These are phyloP conservation scores for Rhynchonema sp. DNA, from an alignment of 2,888 invertebrate species.

Conservation along the genomic window DNA sequence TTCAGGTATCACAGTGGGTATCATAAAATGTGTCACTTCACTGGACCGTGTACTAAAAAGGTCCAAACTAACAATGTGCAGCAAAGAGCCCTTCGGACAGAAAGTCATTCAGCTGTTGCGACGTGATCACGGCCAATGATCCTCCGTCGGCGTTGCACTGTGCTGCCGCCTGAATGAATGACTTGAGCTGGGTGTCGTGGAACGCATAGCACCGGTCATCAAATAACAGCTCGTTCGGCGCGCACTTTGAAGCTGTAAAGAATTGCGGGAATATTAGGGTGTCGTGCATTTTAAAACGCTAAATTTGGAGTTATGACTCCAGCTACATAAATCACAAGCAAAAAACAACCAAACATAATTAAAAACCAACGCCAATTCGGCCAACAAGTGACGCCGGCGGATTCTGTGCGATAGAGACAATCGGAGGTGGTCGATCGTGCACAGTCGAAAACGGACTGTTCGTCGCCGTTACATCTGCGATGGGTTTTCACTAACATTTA, in stretches of 20 bases:
- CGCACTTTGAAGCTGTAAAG: constrained; percentile 26
- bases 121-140: constrained; percentile 34
- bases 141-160: constrained; percentile 22
- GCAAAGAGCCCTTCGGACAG: constrained; percentile 36
- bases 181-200: constrained; percentile 22
- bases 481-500: no score
- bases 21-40: no score
- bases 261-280: neutral
- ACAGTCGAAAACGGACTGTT: constrained; percentile 1
- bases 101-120: constrained; percentile 40
- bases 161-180: constrained; percentile 6
- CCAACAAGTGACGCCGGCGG: constrained; percentile 26
- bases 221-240: constrained; percentile 35
- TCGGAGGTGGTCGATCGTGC: neutral
- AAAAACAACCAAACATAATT: no score
- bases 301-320: no score
- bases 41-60: no score
- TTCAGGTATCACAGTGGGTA: no score
- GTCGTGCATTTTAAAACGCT: neutral
- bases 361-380: constrained; percentile 9
- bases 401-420: constrained; percentile 30
- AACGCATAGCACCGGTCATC: constrained; percentile 38
- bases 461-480: constrained; percentile 5
- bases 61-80: constrained; percentile 13
- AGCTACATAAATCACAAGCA: neutral